Conservation (phyloP, 1,140 invertebrate species). For the Drosophila kanapiae region DNA sequence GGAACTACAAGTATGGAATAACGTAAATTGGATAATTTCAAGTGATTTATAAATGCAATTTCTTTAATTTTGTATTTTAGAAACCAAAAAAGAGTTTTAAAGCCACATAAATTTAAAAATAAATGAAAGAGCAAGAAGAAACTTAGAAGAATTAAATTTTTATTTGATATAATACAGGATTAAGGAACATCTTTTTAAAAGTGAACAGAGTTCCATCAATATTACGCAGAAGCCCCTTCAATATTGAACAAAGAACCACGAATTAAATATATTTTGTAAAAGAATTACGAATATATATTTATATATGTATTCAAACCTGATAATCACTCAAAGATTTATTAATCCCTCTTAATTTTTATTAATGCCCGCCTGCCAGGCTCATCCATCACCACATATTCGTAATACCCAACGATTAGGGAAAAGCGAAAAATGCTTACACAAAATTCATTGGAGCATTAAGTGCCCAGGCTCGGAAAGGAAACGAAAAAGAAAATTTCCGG, state of each 20-base stretch:
- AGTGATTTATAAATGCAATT: not conserved
- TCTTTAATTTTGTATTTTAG: not conserved
- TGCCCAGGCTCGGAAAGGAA: conserved; percentile 17
- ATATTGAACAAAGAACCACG: not conserved
- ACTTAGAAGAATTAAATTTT: too few relatives aligned
- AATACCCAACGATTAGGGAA: conserved; percentile 30
- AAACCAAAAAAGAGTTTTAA: not conserved
- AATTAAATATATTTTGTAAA: not conserved
- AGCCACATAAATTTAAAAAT: not conserved
- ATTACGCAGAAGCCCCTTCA: too few relatives aligned
- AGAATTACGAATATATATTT: not conserved
- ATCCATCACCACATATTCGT: conserved; percentile 33
- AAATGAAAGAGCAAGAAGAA: not conserved
- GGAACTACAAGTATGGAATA: too few relatives aligned
- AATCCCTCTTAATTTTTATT: not conserved
- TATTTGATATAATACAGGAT: too few relatives aligned
- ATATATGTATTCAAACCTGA: not conserved
- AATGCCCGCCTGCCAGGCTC: conserved; percentile 2
- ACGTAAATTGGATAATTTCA: too few relatives aligned
- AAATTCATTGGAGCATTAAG: conserved; percentile 75
- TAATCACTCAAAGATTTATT: conserved; percentile 1
- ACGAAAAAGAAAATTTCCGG: conserved; percentile 28
- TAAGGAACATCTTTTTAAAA: not conserved
- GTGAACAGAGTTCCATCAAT: not conserved
- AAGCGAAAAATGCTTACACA: conserved; percentile 56